These are phyloP conservation scores for Cydia pomonella DNA, from an alignment of 1,140 invertebrate species.

Conservation along the genomic window DNA sequence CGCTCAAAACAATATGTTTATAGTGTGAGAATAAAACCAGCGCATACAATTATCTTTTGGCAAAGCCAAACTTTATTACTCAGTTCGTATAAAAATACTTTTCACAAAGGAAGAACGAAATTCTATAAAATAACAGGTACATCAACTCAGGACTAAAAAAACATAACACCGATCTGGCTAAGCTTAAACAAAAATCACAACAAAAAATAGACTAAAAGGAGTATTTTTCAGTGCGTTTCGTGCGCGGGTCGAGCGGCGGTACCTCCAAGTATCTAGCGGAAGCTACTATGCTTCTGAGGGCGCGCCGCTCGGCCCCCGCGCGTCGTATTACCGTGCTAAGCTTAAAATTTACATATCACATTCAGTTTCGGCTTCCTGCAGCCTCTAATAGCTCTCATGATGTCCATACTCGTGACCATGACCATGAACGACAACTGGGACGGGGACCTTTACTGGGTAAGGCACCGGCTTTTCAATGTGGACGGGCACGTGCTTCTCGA, in stretches of 20 bases:
- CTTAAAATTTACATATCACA: constrained; percentile 78
- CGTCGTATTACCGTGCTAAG: constrained; percentile 57
- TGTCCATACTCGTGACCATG: constrained; percentile 74
- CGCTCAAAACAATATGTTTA: constrained; percentile 38
- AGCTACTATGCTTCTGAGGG: constrained; percentile 57
- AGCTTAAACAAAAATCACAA: constrained; percentile 61
- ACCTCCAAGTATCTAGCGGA: constrained; percentile 54
- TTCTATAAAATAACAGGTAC: constrained; percentile 75
- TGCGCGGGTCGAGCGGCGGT: constrained; percentile 49
- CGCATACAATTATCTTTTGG: constrained; percentile 52
- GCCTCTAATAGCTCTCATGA: constrained; percentile 77
- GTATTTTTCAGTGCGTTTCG: constrained; percentile 62
- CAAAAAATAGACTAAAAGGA: constrained; percentile 59
- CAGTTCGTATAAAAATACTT: constrained; percentile 45
- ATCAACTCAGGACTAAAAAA: constrained; percentile 69
- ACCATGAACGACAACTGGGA: constrained; percentile 78
- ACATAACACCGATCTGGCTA: constrained; percentile 57
- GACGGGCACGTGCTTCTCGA: constrained; percentile 82
- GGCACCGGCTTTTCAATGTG: constrained; percentile 82
- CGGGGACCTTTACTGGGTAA: constrained; percentile 83
- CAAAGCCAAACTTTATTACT: constrained; percentile 62
- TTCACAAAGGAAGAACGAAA: constrained; percentile 46
- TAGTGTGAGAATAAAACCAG: constrained; percentile 41
- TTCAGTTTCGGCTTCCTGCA: constrained; percentile 75
- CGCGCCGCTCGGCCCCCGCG: constrained; percentile 51